Evolutionary conservation across 2,113 vertebrate genomes (phyloP).

Genomic region (Lepus europaeus): DNA sequence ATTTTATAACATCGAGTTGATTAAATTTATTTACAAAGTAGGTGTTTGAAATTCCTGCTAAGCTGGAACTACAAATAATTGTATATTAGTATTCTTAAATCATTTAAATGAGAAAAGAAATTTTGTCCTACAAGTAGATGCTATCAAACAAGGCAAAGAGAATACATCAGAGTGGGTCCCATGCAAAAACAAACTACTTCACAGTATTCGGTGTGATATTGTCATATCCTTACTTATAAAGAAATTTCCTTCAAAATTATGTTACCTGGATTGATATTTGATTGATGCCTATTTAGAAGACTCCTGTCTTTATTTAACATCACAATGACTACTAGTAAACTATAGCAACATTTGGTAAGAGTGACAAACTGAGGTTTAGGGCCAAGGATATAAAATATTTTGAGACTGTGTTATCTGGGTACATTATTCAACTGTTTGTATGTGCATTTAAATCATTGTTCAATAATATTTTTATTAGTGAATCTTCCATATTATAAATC

Average conservation of each 20-base stretch:
- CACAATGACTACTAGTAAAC: background rate
- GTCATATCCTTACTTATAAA: background rate
- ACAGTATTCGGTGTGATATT: background rate
- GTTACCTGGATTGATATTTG: background rate
- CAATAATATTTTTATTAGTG: background rate
- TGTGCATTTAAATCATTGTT: background rate
- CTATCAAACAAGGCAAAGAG: background rate
- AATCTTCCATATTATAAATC: background rate
- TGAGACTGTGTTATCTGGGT: background rate
- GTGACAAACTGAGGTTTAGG: background rate
- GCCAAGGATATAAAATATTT: background rate
- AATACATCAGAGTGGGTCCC: background rate
- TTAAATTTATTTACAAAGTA: background rate
- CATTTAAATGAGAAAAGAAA: background rate
- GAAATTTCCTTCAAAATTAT: constrained; percentile 23
- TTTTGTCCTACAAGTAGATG: background rate
- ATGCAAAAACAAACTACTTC: background rate
- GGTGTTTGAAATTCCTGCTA: background rate
- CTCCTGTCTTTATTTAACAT: background rate
- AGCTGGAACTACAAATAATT: background rate
- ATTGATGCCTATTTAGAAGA: background rate
- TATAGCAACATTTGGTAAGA: background rate
- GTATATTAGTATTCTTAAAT: background rate
- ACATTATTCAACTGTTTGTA: background rate
- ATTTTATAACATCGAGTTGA: constrained; percentile 10